Conservation (phyloP, 2,113 vertebrate genomes). For the Sander lucioperca region DNA sequence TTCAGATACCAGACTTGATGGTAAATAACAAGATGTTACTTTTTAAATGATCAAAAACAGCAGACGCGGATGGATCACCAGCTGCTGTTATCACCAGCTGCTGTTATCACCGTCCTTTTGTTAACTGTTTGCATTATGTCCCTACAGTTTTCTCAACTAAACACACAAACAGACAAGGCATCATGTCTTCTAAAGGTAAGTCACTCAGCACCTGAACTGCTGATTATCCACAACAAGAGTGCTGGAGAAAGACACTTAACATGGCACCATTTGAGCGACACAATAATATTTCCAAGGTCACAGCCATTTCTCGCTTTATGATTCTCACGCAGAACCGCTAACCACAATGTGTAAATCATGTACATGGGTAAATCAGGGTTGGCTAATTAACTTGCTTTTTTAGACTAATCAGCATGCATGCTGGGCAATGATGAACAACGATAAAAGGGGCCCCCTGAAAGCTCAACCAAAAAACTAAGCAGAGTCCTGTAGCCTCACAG, state of each 20-base stretch:
- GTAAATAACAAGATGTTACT: constrained; percentile 4
- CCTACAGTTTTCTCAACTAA: constrained; percentile 47
- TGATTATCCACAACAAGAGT: background rate
- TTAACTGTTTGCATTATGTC: constrained; percentile 50
- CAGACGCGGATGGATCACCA: background rate
- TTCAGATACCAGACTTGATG: constrained; percentile 10
- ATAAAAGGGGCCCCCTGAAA: background rate
- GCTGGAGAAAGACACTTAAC: constrained; percentile 4
- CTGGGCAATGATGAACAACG: background rate
- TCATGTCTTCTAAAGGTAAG: constrained; percentile 82
- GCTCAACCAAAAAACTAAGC: background rate
- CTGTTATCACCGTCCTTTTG: constrained; percentile 3
- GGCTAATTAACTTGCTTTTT: constrained; percentile 24
- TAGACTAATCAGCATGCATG: background rate
- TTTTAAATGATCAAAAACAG: constrained; percentile 3
- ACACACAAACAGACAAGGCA: constrained; percentile 60
- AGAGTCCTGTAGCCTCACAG: background rate
- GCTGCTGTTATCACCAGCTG: background rate
- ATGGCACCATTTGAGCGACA: background rate
- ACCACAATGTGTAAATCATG: constrained; percentile 19
- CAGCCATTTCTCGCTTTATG: background rate
- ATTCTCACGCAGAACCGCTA: constrained; percentile 5
- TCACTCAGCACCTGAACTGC: background rate
- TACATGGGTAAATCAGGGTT: background rate
- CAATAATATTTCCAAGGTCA: constrained; percentile 13